Evolutionary conservation across 2,888 invertebrate species (phyloP).

Genomic region (Nemotelus nigrinus): DNA sequence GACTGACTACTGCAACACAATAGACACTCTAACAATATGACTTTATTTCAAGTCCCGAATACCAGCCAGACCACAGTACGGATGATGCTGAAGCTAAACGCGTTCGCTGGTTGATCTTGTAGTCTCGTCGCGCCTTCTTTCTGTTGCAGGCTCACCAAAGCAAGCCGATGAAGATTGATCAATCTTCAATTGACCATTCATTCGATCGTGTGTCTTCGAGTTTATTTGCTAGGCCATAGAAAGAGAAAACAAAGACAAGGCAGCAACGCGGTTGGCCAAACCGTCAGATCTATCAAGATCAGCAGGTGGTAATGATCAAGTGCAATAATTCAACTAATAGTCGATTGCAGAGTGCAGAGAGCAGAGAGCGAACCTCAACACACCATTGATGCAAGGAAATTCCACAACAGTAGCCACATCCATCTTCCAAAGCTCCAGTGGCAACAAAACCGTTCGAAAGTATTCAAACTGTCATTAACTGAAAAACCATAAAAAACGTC

Average conservation of each 20-base stretch:
- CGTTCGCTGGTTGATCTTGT: too few species aligned
- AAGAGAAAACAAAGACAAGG: not conserved
- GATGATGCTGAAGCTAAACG: not conserved
- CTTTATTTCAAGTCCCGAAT: not conserved
- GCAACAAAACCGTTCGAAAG: too few species aligned
- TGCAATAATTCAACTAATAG: conserved; percentile 3
- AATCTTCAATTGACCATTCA: conserved; percentile 1
- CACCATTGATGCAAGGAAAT: too few species aligned
- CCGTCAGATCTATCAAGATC: not conserved
- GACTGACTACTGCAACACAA: conserved; percentile 1
- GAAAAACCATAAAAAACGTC: too few species aligned
- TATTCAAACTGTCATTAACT: too few species aligned
- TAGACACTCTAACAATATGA: not conserved
- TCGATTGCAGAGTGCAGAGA: too few species aligned
- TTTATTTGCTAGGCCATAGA: not conserved
- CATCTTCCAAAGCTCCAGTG: too few species aligned
- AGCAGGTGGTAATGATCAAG: conserved; percentile 21
- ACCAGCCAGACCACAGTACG: not conserved
- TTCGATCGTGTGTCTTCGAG: not conserved
- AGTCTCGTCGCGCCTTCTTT: not conserved
- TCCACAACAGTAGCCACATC: too few species aligned
- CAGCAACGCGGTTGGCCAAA: not conserved
- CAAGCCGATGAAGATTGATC: conserved; percentile 1
- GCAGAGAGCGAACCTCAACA: too few species aligned
- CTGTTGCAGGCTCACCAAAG: not conserved